Conservation (phyloP, 2,113 vertebrate genomes). For the Tachysurus fulvidraco region DNA sequence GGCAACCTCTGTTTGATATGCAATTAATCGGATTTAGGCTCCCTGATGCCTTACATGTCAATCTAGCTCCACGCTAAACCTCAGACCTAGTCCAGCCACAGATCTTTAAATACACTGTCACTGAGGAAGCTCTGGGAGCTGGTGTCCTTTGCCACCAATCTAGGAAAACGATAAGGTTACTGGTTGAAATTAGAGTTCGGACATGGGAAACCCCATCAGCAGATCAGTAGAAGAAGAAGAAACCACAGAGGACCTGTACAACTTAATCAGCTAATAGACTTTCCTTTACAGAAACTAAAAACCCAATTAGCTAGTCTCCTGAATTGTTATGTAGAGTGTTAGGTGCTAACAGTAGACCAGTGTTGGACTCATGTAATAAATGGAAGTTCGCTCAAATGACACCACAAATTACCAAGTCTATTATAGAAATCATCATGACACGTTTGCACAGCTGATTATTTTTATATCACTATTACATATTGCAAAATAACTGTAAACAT, state of each 20-base stretch:
- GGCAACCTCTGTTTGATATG: conserved; percentile 59
- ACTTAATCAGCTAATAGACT: background rate
- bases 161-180: background rate
- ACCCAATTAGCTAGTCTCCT: background rate
- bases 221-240: conserved; percentile 10
- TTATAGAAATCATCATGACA: background rate
- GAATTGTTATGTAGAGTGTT: background rate
- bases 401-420: background rate
- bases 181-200: background rate
- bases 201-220: conserved; percentile 22
- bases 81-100: conserved; percentile 34
- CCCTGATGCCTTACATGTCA: conserved; percentile 52
- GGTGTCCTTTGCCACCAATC: background rate
- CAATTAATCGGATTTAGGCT: conserved; percentile 66
- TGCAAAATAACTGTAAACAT: background rate
- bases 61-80: conserved; percentile 51
- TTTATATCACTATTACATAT: background rate
- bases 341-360: background rate
- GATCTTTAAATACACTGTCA: conserved; percentile 16
- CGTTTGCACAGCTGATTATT: background rate
- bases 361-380: background rate
- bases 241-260: background rate
- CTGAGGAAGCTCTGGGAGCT: background rate
- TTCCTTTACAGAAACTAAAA: background rate
- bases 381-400: background rate